These are phyloP conservation scores for Anaspis maculata DNA, from an alignment of 2,888 invertebrate species.

Conservation along the genomic window DNA sequence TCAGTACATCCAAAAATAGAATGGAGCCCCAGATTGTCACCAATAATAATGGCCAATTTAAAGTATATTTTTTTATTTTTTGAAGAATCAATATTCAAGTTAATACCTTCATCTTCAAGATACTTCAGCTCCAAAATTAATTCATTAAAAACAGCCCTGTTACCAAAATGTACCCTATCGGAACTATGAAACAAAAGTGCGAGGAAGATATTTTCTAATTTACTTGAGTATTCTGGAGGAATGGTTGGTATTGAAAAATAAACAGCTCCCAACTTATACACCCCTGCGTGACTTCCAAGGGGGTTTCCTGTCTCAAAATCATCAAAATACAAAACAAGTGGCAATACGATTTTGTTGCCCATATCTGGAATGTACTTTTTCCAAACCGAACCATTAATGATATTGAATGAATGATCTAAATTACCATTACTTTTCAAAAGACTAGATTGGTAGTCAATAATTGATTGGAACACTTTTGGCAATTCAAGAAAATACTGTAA, in stretches of 20 bases:
- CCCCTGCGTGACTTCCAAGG: conserved; percentile 1
- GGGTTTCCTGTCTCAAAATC: conserved; percentile 3
- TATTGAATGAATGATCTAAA: neutral
- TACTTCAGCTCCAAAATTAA: neutral
- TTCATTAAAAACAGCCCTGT: neutral
- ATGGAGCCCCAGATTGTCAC: too few species aligned
- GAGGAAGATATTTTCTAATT: conserved; percentile 2
- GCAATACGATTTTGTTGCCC: conserved; percentile 1
- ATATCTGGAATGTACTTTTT: neutral
- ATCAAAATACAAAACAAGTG: conserved; percentile 1
- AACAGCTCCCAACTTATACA: neutral
- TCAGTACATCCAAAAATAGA: too few species aligned
- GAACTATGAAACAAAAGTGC: conserved; percentile 1
- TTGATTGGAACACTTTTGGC: neutral
- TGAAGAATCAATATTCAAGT: too few species aligned
- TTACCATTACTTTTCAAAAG: neutral
- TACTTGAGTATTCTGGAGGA: conserved; percentile 1
- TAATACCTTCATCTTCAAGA: too few species aligned
- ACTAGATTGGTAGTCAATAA: neutral
- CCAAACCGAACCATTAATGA: neutral
- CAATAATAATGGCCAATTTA: too few species aligned
- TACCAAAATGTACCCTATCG: conserved; percentile 1
- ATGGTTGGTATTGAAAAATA: neutral
- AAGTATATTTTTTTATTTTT: too few species aligned
- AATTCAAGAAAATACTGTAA: neutral